A percentile compares a stretch with the other conserved stretches of the same genome.
phyloP scores from a whole-genome alignment of 2,888 invertebrate species.

The Aporophyla lueneburgensis region DNA sequence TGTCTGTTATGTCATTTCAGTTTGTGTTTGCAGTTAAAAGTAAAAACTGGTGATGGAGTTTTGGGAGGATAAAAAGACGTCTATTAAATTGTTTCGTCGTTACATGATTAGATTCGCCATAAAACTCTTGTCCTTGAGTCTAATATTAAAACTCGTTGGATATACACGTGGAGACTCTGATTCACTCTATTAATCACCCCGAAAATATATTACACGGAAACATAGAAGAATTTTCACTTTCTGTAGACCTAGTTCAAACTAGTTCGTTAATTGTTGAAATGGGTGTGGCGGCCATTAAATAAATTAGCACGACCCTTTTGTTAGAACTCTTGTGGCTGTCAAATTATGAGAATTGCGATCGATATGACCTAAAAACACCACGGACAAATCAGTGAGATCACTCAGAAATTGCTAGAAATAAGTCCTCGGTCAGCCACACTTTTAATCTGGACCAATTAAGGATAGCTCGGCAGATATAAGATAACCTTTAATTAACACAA shows the following conservation, averaged over 20 bases:
- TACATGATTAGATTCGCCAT: slow-evolving; percentile 44
- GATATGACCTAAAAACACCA: slow-evolving; percentile 47
- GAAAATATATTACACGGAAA: slow-evolving; percentile 29
- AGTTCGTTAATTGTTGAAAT: slow-evolving; percentile 54
- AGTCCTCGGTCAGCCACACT: background rate
- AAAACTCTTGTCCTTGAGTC: slow-evolving; percentile 46
- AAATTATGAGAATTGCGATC: slow-evolving; percentile 50
- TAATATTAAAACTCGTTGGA: slow-evolving; percentile 42
- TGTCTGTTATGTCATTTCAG: slow-evolving; percentile 41
- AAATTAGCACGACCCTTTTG: slow-evolving; percentile 59
- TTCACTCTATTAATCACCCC: slow-evolving; percentile 46
- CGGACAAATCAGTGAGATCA: slow-evolving; percentile 36
- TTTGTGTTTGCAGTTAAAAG: slow-evolving; percentile 16
- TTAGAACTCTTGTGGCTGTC: slow-evolving; percentile 30
- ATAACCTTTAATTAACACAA: slow-evolving; percentile 23
- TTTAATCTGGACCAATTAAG: slow-evolving; percentile 36
- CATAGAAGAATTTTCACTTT: slow-evolving; percentile 47
- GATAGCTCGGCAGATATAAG: slow-evolving; percentile 8
- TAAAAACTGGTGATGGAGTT: slow-evolving; percentile 18
- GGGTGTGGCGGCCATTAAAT: slow-evolving; percentile 42
- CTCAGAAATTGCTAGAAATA: slow-evolving; percentile 12
- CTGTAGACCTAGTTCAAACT: slow-evolving; percentile 39
- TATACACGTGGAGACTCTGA: slow-evolving; percentile 33
- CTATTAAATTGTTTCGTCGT: slow-evolving; percentile 32
- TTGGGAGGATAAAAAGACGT: background rate